Conservation (phyloP, 2,113 vertebrate species). For the Empidonax alnorum region DNA sequence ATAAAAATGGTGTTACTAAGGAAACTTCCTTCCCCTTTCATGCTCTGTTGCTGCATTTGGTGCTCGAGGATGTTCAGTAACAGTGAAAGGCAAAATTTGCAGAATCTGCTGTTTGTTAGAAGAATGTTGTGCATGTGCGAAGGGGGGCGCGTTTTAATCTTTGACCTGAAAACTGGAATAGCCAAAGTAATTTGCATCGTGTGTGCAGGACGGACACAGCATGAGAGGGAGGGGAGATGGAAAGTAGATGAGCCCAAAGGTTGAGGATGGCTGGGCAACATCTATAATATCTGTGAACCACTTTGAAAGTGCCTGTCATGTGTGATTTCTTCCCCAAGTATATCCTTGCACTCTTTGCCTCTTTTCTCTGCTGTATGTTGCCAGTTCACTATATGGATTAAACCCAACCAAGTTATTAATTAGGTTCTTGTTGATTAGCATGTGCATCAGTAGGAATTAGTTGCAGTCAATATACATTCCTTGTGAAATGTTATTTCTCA, state of each 20-base stretch:
- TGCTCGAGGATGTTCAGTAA: neutral
- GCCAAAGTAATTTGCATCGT: neutral
- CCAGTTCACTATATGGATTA: neutral
- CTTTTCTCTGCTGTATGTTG: neutral
- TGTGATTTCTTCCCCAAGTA: neutral
- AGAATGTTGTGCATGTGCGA: neutral
- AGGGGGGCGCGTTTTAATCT: neutral
- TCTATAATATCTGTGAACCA: neutral
- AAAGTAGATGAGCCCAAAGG: neutral
- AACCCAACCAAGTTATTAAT: neutral
- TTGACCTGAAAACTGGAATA: neutral
- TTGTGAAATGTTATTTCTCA: slow-evolving; percentile 3
- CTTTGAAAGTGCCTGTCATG: neutral
- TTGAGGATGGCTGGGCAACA: neutral
- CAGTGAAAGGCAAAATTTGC: neutral
- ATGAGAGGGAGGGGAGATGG: neutral
- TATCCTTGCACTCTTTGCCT: neutral
- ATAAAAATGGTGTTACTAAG: slow-evolving; percentile 69
- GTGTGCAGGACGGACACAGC: neutral
- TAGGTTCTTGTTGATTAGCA: slow-evolving; percentile 22
- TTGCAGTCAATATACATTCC: neutral
- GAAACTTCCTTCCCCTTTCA: slow-evolving; percentile 18
- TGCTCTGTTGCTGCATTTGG: neutral
- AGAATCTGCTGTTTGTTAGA: neutral
- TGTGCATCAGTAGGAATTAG: neutral